Evolutionary conservation across 2,888 invertebrate species (phyloP).

Genomic region (Acanthosepion pharaonis): DNA sequence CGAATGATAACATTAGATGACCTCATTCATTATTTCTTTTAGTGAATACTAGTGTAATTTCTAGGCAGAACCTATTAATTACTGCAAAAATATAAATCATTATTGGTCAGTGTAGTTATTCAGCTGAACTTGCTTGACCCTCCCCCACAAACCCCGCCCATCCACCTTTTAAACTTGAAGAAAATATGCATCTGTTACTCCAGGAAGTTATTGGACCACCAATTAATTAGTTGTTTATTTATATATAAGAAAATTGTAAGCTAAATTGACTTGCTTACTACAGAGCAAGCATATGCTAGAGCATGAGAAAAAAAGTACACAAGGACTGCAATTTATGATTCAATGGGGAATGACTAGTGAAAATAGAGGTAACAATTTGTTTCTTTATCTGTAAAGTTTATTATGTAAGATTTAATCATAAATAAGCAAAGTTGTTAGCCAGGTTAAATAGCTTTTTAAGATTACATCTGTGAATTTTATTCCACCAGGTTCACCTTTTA

Average conservation of each 20-base stretch:
- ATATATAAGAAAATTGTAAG: not conserved
- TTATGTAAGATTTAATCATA: too few relatives aligned
- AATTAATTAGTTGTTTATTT: not conserved
- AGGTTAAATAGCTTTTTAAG: too few relatives aligned
- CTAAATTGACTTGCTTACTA: not conserved
- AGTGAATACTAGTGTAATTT: not conserved
- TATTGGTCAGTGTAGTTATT: not conserved
- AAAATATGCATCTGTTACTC: not conserved
- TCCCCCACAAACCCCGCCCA: not conserved
- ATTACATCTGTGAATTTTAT: too few relatives aligned
- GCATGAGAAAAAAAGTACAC: not conserved
- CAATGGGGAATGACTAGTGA: not conserved
- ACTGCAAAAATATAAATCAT: not conserved
- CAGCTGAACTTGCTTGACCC: slow-evolving; percentile 5
- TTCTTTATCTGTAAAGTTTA: too few relatives aligned
- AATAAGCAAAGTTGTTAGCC: too few relatives aligned
- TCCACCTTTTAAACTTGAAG: too few relatives aligned
- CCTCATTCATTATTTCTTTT: not conserved
- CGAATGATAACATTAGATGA: not conserved
- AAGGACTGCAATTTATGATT: not conserved
- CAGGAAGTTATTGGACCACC: not conserved
- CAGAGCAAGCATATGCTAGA: not conserved
- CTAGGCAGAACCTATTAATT: not conserved
- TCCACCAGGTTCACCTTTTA: too few relatives aligned
- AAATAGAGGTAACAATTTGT: not conserved